These are phyloP conservation scores for Andrena dorsata DNA, from an alignment of 2,888 invertebrate genomes.

Conservation along the genomic window DNA sequence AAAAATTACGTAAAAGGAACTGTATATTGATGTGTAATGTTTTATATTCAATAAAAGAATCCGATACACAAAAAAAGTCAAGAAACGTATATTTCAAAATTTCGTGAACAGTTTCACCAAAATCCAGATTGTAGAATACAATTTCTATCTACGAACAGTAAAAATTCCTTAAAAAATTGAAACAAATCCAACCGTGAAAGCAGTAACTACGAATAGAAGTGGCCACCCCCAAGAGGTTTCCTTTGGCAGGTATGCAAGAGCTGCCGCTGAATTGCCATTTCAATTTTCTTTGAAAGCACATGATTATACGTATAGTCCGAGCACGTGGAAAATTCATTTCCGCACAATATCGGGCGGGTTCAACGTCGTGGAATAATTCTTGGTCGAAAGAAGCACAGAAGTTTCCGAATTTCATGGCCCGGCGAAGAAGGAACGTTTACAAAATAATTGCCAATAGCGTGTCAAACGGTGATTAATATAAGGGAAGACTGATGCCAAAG, in stretches of 20 bases:
- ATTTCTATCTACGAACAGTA: too few relatives aligned
- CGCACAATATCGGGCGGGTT: not conserved
- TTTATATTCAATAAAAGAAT: too few relatives aligned
- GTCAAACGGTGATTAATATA: slow-evolving; percentile 51
- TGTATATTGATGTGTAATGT: too few relatives aligned
- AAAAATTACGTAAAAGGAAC: too few relatives aligned
- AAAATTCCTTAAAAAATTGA: not conserved
- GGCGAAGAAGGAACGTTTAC: slow-evolving; percentile 1
- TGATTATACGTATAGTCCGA: slow-evolving; percentile 8
- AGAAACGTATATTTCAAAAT: not conserved
- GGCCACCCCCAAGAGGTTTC: slow-evolving; percentile 44
- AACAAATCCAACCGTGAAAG: not conserved
- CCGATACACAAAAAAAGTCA: too few relatives aligned
- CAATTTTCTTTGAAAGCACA: not conserved
- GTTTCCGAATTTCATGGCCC: not conserved
- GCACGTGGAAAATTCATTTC: slow-evolving; percentile 7
- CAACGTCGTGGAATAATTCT: not conserved
- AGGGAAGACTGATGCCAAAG: slow-evolving; percentile 23
- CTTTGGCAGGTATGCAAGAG: slow-evolving; percentile 71
- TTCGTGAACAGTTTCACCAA: not conserved
- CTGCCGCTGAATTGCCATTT: slow-evolving; percentile 1
- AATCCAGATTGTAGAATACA: too few relatives aligned
- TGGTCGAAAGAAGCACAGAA: not conserved
- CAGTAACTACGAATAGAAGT: slow-evolving; percentile 16
- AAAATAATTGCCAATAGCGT: slow-evolving; percentile 54